Evolutionary conservation across 2,888 invertebrate species (phyloP).

Genomic region (Tipula vernalis): DNA sequence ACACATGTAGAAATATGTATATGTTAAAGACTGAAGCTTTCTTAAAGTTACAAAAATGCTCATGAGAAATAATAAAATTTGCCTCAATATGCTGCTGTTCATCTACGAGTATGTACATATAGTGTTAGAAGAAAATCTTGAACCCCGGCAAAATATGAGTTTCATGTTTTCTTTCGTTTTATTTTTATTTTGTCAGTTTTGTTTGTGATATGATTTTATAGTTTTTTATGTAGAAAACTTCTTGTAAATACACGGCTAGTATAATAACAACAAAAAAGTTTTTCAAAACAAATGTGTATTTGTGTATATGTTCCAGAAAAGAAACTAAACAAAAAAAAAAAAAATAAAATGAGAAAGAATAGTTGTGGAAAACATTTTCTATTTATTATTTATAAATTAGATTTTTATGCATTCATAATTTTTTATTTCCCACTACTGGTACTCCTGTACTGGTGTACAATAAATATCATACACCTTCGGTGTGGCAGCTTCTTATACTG

Average conservation of each 20-base stretch:
- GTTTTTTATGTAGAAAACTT: not conserved
- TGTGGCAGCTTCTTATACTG: not conserved
- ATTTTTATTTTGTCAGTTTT: not conserved
- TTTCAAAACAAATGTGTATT: not conserved
- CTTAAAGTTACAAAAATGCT: not conserved
- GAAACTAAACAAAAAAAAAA: not conserved
- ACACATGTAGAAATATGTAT: not conserved
- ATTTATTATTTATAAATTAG: not conserved
- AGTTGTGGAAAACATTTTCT: not conserved
- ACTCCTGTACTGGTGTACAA: not conserved
- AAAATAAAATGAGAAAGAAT: not conserved
- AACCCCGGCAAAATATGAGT: not conserved
- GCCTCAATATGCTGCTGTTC: not conserved
- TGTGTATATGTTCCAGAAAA: not conserved
- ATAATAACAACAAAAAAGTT: not conserved
- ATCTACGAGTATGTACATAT: not conserved
- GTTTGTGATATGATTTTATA: not conserved
- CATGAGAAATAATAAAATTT: not conserved
- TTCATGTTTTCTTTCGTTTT: not conserved
- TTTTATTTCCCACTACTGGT: not conserved
- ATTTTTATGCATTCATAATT: not conserved
- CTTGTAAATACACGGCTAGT: not conserved
- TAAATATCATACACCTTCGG: not conserved
- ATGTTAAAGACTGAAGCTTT: not conserved
- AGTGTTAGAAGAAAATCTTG: not conserved